Percentiles rank a stretch among this genome's conserved stretches.
Conservation (phyloP, 2,888 invertebrate genomes). For the Globia sparganii region DNA sequence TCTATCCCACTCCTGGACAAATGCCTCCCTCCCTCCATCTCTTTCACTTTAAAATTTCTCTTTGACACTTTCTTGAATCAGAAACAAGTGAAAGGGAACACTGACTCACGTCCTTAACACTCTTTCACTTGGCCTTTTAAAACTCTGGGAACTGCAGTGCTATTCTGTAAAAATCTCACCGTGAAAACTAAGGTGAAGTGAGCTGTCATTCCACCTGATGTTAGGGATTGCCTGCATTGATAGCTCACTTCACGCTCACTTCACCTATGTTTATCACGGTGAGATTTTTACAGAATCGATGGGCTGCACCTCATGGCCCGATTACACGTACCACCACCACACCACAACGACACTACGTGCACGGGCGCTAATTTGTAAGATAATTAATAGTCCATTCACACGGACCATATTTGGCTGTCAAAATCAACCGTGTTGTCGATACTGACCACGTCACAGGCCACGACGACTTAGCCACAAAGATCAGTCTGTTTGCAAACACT, state of each 20-base stretch:
- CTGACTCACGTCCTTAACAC: slow-evolving; percentile 4
- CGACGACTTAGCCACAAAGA: not conserved
- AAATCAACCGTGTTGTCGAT: not conserved
- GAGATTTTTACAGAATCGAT: no score
- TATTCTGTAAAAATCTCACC: no score
- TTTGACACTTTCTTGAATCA: not conserved
- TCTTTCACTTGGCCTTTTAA: not conserved
- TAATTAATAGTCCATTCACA: not conserved
- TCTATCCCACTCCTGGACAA: not conserved
- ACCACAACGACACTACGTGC: not conserved
- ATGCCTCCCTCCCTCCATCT: not conserved
- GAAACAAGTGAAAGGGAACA: not conserved
- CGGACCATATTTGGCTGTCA: not conserved
- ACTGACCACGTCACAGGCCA: not conserved
- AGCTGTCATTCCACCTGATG: no score
- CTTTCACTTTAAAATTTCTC: not conserved
- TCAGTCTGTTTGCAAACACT: not conserved
- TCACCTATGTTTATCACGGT: no score
- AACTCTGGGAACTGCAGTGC: slow-evolving; percentile 11
- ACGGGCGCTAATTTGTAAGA: not conserved
- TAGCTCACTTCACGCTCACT: no score
- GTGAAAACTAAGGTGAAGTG: no score
- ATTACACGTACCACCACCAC: not conserved
- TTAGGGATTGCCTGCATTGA: no score
- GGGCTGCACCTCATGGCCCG: not conserved